Evolutionary conservation across 2,888 invertebrate genomes (phyloP), one percentile per base, ranked within the genome.

Genomic region (Tachina grossa): DNA sequence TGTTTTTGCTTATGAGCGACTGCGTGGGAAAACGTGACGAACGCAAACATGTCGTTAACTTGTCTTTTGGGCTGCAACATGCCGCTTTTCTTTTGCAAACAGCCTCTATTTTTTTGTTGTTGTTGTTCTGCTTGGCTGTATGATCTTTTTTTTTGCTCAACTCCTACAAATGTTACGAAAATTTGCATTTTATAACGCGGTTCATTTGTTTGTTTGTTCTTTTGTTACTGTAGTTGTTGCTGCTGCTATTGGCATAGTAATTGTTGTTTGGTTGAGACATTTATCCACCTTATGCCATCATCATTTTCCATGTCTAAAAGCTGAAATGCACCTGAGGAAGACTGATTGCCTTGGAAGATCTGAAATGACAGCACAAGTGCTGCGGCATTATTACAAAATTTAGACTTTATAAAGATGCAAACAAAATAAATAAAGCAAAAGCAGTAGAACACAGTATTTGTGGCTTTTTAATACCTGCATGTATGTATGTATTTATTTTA

Each of bases 21-120:
- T 88, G 88, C 88, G 88, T 88, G 88, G 88, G 88, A 88, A 88
- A 86, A 88, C 88, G 87, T 88, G 88, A 88, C 86, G 84, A 85
- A 88, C 84, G 86, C 84, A 88, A 84, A 79, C 72, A 74, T 74
- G 65, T 79, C 68, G 76, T 74, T 68, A 19, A 66, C 74, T 77
- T 79, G 76, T 59, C 63, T 78, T 57, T 31, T 74, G 69, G 80
- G 75, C 68, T 72, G 61, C 59, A 84, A 74, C 43, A 74, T 55
- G 77, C 85, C 75, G 85, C 83, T 53, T 81, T 80, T 76, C 43
- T 83, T 75, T 75, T 47, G 55, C 72, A 59, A 31, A 47, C 61
- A 68, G 75, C 16, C 16, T 65, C 47, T 22, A 53, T 19, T n/a
- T 31, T 51, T 47, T 31, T 22, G 22, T 9, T 16, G 31, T 71